Evolutionary conservation across 35 echinoderm and acorn worm genomes (phyloP), one percentile per base, ranked within the genome.

Genomic region (Ophiothrix spiculata): DNA sequence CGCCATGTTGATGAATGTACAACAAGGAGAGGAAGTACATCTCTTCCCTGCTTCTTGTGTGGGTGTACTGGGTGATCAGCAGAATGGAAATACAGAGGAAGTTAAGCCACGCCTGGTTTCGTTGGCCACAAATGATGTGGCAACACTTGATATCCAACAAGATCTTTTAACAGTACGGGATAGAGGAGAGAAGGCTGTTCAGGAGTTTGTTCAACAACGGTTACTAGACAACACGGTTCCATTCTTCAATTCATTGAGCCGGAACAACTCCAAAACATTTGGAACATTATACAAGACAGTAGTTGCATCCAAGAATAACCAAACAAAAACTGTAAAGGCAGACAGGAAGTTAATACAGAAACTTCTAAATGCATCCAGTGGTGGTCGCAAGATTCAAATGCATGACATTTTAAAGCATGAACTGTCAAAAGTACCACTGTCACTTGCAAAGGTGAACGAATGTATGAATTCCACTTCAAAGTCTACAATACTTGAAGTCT

Each of bases 401-500:
- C 25, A 31, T 76, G 33, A 76, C 10, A 76, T 76, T 35, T 28
- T 76, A 29, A n/a, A 76, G 74, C 74, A 76, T 76, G 74, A 76
- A 28, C 28, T 76, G 25, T 76, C 74, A 31, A n/a, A n/a, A 8
- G 33, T 76, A 8, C 74, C 25, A 76, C 25, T 35, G 10, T 76
- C 74, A 76, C 33, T 76, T 8, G 74, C 74, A 31, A 35, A n/a
- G 29, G 25, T 35, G 25, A 35, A 35, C 29, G 74, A 28, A 29
- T n/a, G 25, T 12, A 76, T 76, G 74, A 76, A n/a, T 12, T 31
- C 33, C 12, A 76, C 74, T 31, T n/a, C 74, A 76, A 76, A 76
- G 74, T n/a, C 74, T 31, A 28, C 25, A 8, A n/a, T 76, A 76
- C 74, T 76, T 35, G 33, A 28, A 13, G 29, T 76, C 29, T 35